phyloP scores from a whole-genome alignment of 2,888 invertebrate genomes.

The Epiblema foenella region DNA sequence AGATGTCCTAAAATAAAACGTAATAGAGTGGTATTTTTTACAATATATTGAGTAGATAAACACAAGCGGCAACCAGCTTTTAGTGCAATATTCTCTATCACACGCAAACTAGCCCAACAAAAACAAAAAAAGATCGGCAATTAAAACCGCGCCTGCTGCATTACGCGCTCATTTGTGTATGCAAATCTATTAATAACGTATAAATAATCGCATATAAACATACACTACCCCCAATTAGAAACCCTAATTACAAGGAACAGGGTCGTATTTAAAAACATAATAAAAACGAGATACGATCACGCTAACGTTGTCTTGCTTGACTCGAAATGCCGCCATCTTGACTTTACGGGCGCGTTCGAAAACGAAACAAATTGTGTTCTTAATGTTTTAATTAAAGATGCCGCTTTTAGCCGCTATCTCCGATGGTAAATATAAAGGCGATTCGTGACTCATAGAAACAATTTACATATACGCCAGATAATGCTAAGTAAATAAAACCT shows the following conservation, averaged over 20 bases:
- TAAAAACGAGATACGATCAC: background rate
- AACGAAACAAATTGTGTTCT: conserved; percentile 70
- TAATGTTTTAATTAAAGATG: conserved; percentile 74
- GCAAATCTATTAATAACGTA: conserved; percentile 56
- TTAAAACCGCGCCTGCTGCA: conserved; percentile 65
- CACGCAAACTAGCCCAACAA: conserved; percentile 48
- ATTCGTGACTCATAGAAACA: conserved; percentile 68
- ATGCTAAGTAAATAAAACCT: conserved; percentile 52
- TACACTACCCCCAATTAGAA: background rate
- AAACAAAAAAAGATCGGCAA: conserved; percentile 60
- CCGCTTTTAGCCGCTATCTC: conserved; percentile 68
- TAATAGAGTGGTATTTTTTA: conserved; percentile 4
- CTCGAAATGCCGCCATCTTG: conserved; percentile 54
- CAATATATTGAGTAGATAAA: conserved; percentile 19
- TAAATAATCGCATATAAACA: conserved; percentile 13
- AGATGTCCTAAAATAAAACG: background rate
- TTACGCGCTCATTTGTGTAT: conserved; percentile 63
- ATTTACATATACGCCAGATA: conserved; percentile 55
- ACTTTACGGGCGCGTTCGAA: conserved; percentile 57
- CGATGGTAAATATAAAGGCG: conserved; percentile 49
- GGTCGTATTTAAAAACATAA: conserved; percentile 4
- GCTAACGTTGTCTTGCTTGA: background rate
- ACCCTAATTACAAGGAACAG: conserved; percentile 14
- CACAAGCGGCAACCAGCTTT: conserved; percentile 28
- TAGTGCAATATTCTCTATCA: conserved; percentile 38